These are phyloP conservation scores for Atta colombica DNA, from an alignment of 1,140 invertebrate species.

Conservation along the genomic window DNA sequence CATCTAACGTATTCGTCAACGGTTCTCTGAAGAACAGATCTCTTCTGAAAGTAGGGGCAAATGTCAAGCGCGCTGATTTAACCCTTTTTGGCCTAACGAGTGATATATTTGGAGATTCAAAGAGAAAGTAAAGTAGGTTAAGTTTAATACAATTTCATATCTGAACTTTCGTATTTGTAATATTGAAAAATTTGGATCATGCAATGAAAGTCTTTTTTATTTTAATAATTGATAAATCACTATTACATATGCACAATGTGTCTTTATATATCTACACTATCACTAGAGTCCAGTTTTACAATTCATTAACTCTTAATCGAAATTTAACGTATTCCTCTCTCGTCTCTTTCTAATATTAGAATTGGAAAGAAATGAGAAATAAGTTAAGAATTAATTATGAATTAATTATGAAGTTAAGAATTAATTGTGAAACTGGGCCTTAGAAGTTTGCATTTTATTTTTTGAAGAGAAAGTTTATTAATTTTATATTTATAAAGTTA, in stretches of 20 bases:
- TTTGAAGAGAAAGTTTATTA: too few species aligned
- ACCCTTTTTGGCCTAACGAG: slow-evolving; percentile 12
- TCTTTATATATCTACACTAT: too few species aligned
- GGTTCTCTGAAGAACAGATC: background rate
- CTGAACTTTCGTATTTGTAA: background rate
- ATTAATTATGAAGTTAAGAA: too few species aligned
- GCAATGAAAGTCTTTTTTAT: background rate
- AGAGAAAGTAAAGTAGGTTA: slow-evolving; percentile 4
- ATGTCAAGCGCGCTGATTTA: slow-evolving; percentile 28
- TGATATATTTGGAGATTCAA: slow-evolving; percentile 32
- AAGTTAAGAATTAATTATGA: too few species aligned
- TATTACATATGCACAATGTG: background rate
- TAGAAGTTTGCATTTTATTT: too few species aligned
- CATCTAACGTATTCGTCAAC: slow-evolving; percentile 51
- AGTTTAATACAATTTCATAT: slow-evolving; percentile 21
- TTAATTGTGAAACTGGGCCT: too few species aligned
- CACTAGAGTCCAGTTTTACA: too few species aligned
- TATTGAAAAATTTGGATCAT: background rate
- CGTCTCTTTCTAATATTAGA: too few species aligned
- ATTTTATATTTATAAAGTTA: too few species aligned
- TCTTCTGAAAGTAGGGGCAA: background rate
- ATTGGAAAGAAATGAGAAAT: too few species aligned
- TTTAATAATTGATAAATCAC: background rate
- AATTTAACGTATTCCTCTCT: too few species aligned
- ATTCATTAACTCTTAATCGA: too few species aligned